These are phyloP conservation scores for Sylvilagus floridanus DNA, from an alignment of 2,797 vertebrate genomes.

Conservation along the genomic window DNA sequence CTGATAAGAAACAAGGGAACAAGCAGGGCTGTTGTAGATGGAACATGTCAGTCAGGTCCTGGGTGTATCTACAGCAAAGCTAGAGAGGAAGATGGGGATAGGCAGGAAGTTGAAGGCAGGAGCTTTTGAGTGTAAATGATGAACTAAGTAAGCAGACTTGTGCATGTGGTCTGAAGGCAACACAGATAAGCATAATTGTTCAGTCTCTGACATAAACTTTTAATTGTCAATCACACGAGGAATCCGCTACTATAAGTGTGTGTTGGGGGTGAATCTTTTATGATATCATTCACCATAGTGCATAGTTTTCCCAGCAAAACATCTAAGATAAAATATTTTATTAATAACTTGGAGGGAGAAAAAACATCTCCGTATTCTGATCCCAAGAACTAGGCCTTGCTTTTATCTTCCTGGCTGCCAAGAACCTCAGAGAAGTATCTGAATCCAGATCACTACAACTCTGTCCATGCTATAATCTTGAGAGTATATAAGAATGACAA, in stretches of 20 bases:
- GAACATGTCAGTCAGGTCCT: neutral
- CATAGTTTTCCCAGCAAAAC: neutral
- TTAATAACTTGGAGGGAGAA: neutral
- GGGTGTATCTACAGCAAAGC: neutral
- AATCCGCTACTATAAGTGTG: neutral
- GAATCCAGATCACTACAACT: neutral
- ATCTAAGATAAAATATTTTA: constrained; percentile 22
- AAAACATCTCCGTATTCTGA: neutral
- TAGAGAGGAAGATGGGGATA: neutral
- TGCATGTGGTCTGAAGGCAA: neutral
- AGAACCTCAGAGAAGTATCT: neutral
- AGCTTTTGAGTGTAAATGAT: too few species aligned
- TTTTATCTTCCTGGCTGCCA: constrained; percentile 3
- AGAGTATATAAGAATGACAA: neutral
- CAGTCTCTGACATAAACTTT: neutral
- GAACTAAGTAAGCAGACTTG: neutral
- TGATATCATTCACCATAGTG: neutral
- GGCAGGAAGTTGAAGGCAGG: neutral
- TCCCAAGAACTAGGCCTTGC: neutral
- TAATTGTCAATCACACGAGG: neutral
- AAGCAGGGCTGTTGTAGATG: neutral
- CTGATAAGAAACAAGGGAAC: neutral
- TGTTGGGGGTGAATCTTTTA: neutral
- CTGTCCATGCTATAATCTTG: neutral
- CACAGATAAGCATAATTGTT: neutral